These are phyloP conservation scores for Cataglyphis livida DNA, from an alignment of 2,888 invertebrate genomes.

Conservation along the genomic window DNA sequence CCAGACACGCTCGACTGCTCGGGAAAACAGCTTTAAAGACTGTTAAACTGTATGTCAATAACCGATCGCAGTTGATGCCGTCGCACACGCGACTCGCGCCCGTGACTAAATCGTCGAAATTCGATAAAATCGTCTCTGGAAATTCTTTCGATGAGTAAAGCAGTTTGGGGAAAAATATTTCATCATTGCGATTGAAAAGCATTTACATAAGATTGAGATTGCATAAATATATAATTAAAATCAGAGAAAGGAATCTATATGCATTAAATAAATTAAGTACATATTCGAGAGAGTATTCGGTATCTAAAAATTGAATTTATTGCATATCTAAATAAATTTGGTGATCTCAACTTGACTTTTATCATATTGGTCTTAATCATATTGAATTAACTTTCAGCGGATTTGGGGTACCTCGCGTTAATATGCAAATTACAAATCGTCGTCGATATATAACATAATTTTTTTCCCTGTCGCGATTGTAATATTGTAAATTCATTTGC, in stretches of 20 bases:
- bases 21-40: conserved; percentile 65
- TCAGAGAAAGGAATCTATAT: background rate
- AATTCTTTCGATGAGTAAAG: background rate
- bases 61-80: conserved; percentile 60
- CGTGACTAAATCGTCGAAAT: background rate
- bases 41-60: conserved; percentile 73
- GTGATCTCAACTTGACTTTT: background rate
- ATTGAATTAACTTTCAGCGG: conserved; percentile 4
- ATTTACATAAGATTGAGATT: background rate
- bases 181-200: background rate
- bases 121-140: background rate
- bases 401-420: background rate
- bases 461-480: background rate
- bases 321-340: background rate
- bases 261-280: background rate
- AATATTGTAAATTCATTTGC: conserved; percentile 48
- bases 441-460: conserved; percentile 20
- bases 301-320: background rate
- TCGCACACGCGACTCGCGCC: conserved; percentile 59
- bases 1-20: conserved; percentile 44
- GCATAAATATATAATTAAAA: background rate
- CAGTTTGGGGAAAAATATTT: background rate
- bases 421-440: conserved; percentile 26
- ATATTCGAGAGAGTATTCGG: background rate
- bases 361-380: background rate